phyloP scores from a whole-genome alignment of 1,140 invertebrate species.

The Eupristina koningsbergeri region DNA sequence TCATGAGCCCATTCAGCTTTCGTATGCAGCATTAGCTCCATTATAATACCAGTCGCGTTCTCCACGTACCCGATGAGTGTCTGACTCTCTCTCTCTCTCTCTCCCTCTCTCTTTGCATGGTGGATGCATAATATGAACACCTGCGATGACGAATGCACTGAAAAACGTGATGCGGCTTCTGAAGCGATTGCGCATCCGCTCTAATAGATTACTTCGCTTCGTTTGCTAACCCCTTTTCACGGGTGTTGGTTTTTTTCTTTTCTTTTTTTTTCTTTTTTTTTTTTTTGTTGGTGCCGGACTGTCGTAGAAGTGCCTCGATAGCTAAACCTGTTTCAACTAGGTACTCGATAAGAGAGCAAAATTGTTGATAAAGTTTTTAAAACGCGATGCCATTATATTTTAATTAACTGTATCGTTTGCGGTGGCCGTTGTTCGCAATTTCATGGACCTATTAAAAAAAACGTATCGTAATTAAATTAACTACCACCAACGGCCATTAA shows the following conservation, averaged over 20 bases:
- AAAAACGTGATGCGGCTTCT: slow-evolving; percentile 37
- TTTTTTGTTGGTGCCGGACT: no score
- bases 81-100: neutral
- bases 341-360: no score
- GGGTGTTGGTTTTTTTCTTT: neutral
- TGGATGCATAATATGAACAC: slow-evolving; percentile 35
- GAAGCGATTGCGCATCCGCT: neutral
- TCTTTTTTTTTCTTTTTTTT: no score
- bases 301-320: neutral
- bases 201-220: neutral
- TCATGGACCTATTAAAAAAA: no score
- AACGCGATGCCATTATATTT: no score
- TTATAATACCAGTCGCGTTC: slow-evolving; percentile 36
- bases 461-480: no score
- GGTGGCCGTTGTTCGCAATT: no score
- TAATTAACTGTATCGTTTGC: no score
- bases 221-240: neutral
- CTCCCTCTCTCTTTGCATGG: neutral
- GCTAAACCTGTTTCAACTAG: neutral
- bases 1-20: slow-evolving; percentile 36
- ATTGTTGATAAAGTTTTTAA: no score
- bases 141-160: slow-evolving; percentile 28
- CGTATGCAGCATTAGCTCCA: slow-evolving; percentile 8
- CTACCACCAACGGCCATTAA: no score
- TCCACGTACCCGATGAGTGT: neutral